These are phyloP conservation scores for Tragelaphus strepsiceros DNA, from an alignment of 2,113 vertebrate species.

Conservation along the genomic window DNA sequence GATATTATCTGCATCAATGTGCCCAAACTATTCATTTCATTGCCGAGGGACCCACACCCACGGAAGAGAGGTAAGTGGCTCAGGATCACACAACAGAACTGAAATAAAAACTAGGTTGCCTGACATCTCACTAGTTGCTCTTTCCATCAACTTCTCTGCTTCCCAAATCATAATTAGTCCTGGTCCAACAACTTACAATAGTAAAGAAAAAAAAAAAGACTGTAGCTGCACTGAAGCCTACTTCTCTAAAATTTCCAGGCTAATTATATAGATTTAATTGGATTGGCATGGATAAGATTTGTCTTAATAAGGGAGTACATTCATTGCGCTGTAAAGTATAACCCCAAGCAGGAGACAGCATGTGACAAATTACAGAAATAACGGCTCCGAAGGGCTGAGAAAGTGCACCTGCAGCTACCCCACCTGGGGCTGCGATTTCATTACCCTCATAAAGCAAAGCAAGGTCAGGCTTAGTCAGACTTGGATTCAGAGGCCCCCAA, in stretches of 20 bases:
- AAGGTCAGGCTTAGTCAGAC: constrained; percentile 70
- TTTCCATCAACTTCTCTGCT: neutral
- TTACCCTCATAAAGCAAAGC: constrained; percentile 64
- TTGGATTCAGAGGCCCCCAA: constrained; percentile 49
- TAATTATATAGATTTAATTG: constrained; percentile 63
- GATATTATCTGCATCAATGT: neutral
- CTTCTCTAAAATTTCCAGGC: constrained; percentile 32
- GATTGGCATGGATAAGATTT: constrained; percentile 59
- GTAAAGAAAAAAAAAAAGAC: neutral
- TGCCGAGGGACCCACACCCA: neutral
- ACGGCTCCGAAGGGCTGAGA: neutral
- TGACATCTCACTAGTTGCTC: neutral
- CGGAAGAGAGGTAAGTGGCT: neutral
- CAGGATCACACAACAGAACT: neutral
- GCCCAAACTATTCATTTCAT: neutral
- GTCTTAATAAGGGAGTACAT: constrained; percentile 56
- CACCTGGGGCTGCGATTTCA: constrained; percentile 72
- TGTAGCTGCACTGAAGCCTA: neutral
- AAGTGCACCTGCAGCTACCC: constrained; percentile 51
- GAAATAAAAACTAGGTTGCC: neutral
- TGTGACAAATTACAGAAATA: constrained; percentile 68
- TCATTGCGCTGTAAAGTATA: constrained; percentile 52
- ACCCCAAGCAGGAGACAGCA: constrained; percentile 49
- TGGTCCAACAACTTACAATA: neutral
- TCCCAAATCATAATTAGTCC: neutral